phyloP scores from a whole-genome alignment of 2,888 invertebrate species.

The Ptychoptera albimana region DNA sequence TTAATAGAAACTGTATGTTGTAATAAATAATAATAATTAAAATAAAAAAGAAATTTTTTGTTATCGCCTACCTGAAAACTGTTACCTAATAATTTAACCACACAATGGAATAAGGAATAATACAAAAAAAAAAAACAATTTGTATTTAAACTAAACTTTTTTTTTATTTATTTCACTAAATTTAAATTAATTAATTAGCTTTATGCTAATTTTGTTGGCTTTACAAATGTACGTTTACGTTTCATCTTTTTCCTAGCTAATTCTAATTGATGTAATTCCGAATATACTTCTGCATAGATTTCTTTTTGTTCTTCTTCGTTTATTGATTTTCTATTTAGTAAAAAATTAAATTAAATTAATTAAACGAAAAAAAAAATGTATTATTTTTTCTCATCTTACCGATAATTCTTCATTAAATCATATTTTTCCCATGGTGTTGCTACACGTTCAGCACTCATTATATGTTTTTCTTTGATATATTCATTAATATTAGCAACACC shows the following conservation, averaged over 20 bases:
- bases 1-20: too few species aligned
- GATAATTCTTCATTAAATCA: conserved; percentile 87
- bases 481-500: conserved; percentile 51
- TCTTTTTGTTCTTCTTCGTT: conserved; percentile 75
- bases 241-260: conserved; percentile 44
- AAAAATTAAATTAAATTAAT: too few species aligned
- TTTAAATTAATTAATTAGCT: background rate
- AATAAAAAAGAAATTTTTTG: too few species aligned
- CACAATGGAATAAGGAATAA: too few species aligned
- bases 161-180: too few species aligned
- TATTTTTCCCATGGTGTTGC: conserved; percentile 73
- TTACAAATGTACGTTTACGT: conserved; percentile 41
- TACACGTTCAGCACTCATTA: conserved; percentile 36
- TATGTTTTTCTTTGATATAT: conserved; percentile 35
- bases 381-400: too few species aligned
- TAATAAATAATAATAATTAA: too few species aligned
- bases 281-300: conserved; percentile 71
- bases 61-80: too few species aligned
- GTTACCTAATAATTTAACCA: too few species aligned
- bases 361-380: too few species aligned
- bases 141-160: too few species aligned
- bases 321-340: conserved; percentile 53
- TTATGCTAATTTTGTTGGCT: conserved; percentile 36
- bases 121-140: too few species aligned
- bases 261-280: conserved; percentile 56